Conservation (phyloP, 2,888 invertebrate species). For the Polydrusus cervinus region DNA sequence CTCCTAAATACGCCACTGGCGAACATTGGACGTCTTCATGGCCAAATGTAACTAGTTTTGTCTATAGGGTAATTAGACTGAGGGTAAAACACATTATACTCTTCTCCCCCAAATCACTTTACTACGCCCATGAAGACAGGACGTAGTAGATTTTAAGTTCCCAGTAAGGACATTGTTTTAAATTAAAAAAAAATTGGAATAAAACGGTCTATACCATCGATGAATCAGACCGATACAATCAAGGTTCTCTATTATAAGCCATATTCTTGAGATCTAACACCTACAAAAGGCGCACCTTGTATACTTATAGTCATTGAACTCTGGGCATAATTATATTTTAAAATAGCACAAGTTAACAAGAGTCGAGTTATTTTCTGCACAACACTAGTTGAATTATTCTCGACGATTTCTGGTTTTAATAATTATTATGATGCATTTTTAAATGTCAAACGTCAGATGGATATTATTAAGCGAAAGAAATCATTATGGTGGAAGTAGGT, state of each 20-base stretch:
- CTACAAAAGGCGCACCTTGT: slow-evolving; percentile 58
- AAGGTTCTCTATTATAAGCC: slow-evolving; percentile 42
- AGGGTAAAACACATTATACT: too few relatives aligned
- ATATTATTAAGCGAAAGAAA: neutral
- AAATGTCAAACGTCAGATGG: slow-evolving; percentile 44
- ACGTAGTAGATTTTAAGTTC: too few relatives aligned
- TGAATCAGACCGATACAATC: slow-evolving; percentile 40
- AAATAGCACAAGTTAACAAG: slow-evolving; percentile 52
- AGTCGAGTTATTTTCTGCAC: slow-evolving; percentile 50
- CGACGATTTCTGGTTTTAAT: slow-evolving; percentile 40
- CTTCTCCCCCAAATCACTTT: too few relatives aligned
- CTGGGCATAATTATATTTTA: slow-evolving; percentile 57
- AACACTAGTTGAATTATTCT: slow-evolving; percentile 40
- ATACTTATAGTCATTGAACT: slow-evolving; percentile 58
- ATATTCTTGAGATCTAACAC: slow-evolving; percentile 52
- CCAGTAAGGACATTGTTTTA: neutral
- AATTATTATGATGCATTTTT: slow-evolving; percentile 45
- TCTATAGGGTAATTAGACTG: too few relatives aligned
- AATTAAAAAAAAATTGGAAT: neutral
- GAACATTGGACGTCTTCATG: too few relatives aligned
- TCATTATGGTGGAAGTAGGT: neutral
- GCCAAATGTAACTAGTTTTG: too few relatives aligned
- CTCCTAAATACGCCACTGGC: too few relatives aligned
- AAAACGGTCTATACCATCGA: slow-evolving; percentile 1
- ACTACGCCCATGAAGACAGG: too few relatives aligned